Conservation (phyloP, 2,888 invertebrate genomes). For the Zygaena filipendulae region DNA sequence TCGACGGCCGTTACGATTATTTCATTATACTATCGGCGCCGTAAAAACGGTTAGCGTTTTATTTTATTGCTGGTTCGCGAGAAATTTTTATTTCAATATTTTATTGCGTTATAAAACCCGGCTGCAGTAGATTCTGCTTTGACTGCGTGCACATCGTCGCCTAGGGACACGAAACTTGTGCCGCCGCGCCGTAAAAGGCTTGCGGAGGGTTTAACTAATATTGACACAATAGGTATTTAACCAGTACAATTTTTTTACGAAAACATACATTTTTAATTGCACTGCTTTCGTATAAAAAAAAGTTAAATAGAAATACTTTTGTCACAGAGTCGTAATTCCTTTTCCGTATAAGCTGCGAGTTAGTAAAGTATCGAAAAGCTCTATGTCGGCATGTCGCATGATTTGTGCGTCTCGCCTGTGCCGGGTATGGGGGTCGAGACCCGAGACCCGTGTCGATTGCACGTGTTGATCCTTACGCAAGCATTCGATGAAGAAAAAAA, state of each 20-base stretch:
- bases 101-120: conserved; percentile 58
- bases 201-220: too few relatives aligned
- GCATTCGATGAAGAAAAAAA: conserved; percentile 13
- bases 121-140: conserved; percentile 33
- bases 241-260: too few relatives aligned
- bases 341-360: too few relatives aligned
- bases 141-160: conserved; percentile 10
- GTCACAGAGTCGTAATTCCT: too few relatives aligned
- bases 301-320: too few relatives aligned
- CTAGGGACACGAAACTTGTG: background rate
- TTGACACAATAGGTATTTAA: too few relatives aligned
- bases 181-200: too few relatives aligned
- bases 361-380: background rate
- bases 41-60: conserved; percentile 65
- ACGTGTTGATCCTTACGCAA: conserved; percentile 35
- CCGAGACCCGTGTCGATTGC: conserved; percentile 41
- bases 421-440: conserved; percentile 20
- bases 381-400: conserved; percentile 37
- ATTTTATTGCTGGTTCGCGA: conserved; percentile 57
- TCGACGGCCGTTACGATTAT: conserved; percentile 65
- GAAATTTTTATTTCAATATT: conserved; percentile 63
- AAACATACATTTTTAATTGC: too few relatives aligned
- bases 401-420: conserved; percentile 49
- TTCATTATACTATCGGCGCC: conserved; percentile 67
- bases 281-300: too few relatives aligned